phyloP scores from a whole-genome alignment of 2,888 invertebrate genomes.

The Megalurothrips usitatus region DNA sequence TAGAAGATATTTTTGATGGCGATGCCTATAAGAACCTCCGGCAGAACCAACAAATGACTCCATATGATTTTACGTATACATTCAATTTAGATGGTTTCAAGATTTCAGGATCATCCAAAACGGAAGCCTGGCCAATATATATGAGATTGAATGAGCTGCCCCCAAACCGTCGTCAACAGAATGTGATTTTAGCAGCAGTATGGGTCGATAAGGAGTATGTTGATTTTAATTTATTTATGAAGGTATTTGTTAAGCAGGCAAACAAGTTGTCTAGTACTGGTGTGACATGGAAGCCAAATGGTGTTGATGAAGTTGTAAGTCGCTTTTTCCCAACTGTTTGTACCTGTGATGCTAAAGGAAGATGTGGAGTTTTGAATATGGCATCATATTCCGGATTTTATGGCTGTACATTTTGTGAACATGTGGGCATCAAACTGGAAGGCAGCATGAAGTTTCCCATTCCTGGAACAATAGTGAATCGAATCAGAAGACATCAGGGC shows the following conservation, averaged over 20 bases:
- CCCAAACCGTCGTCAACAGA: not conserved
- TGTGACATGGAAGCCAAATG: not conserved
- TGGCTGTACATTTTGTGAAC: slow-evolving; percentile 3
- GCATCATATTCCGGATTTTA: not conserved
- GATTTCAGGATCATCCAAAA: not conserved
- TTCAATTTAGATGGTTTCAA: not conserved
- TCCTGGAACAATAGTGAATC: not conserved
- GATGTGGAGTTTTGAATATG: not conserved
- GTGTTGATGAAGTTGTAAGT: not conserved
- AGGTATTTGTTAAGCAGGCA: not conserved
- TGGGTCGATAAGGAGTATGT: not conserved
- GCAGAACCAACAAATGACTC: not conserved
- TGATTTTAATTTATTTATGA: not conserved
- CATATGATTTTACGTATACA: not conserved
- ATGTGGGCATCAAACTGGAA: not conserved
- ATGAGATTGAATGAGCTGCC: not conserved
- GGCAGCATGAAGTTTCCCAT: slow-evolving; percentile 7
- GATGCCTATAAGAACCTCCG: not conserved
- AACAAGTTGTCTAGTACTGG: not conserved
- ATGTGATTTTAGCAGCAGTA: not conserved
- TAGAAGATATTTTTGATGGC: not conserved
- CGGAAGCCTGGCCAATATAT: not conserved
- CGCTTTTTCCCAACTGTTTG: not conserved
- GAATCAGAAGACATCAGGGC: not conserved
- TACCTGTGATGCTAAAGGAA: not conserved